phyloP scores from a whole-genome alignment of 2,888 invertebrate species.

The Xylocampa areola region DNA sequence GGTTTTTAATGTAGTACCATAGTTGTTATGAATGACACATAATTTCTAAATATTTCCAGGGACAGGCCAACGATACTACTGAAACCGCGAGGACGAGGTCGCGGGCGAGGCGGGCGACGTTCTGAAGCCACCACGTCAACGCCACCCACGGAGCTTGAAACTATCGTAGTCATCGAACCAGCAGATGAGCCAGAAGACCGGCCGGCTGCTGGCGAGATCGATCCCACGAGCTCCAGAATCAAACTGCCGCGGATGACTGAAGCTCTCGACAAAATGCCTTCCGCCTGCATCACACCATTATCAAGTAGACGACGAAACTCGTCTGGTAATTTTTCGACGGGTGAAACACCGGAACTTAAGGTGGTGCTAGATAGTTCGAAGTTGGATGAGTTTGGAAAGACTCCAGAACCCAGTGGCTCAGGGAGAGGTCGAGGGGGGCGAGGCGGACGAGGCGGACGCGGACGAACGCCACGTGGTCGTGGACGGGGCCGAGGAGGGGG shows the following conservation, averaged over 20 bases:
- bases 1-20: background rate
- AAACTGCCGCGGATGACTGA: slow-evolving; percentile 86
- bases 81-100: slow-evolving; percentile 79
- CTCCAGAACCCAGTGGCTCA: slow-evolving; percentile 64
- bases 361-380: slow-evolving; percentile 62
- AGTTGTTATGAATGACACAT: background rate
- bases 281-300: slow-evolving; percentile 76
- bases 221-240: slow-evolving; percentile 84
- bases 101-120: slow-evolving; percentile 77
- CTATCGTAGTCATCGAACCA: slow-evolving; percentile 49
- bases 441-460: slow-evolving; percentile 65
- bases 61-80: slow-evolving; percentile 80
- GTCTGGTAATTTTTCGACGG: slow-evolving; percentile 65
- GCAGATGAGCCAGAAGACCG: slow-evolving; percentile 42
- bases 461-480: slow-evolving; percentile 69
- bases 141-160: slow-evolving; percentile 54
- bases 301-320: slow-evolving; percentile 75
- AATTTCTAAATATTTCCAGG: slow-evolving; percentile 65
- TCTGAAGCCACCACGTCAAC: slow-evolving; percentile 47
- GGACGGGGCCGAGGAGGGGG: slow-evolving; percentile 84
- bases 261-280: slow-evolving; percentile 82
- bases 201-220: slow-evolving; percentile 65
- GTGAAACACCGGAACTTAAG: slow-evolving; percentile 66
- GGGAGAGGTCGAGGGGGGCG: slow-evolving; percentile 62
- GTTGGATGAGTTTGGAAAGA: slow-evolving; percentile 72